phyloP scores from a whole-genome alignment of 2,113 vertebrate genomes.

The Orientallactaga bullata region DNA sequence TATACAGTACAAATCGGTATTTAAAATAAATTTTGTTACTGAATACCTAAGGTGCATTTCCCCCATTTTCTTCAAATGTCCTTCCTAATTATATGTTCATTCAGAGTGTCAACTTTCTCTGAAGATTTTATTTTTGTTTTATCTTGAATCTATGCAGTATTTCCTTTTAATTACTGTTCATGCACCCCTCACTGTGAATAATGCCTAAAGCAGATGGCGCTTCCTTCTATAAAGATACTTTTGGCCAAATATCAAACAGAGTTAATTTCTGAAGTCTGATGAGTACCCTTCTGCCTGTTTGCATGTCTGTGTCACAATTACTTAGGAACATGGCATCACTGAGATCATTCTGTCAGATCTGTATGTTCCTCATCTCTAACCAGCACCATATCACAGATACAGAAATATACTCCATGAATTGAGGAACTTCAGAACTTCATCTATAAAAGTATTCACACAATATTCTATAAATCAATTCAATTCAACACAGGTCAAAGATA shows the following conservation, averaged over 20 bases:
- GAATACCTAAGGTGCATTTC: constrained; percentile 2
- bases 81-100: background rate
- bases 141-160: background rate
- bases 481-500: constrained; percentile 32
- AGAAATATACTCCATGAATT: background rate
- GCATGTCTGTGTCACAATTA: constrained; percentile 2
- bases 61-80: background rate
- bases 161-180: constrained; percentile 47
- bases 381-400: background rate
- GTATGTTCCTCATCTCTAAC: background rate
- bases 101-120: background rate
- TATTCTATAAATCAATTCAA: background rate
- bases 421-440: constrained; percentile 2
- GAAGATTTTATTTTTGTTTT: background rate
- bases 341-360: constrained; percentile 13
- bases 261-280: constrained; percentile 27
- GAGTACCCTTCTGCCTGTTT: background rate
- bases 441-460: background rate
- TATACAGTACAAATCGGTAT: constrained; percentile 25
- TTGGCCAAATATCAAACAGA: constrained; percentile 24
- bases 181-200: constrained; percentile 9
- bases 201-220: constrained; percentile 47
- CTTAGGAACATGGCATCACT: background rate
- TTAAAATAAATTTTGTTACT: constrained; percentile 38
- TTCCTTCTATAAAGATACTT: background rate